Base-by-base conservation (phyloP, 2,888 invertebrate species). In the Cordilura impudica region DNA sequence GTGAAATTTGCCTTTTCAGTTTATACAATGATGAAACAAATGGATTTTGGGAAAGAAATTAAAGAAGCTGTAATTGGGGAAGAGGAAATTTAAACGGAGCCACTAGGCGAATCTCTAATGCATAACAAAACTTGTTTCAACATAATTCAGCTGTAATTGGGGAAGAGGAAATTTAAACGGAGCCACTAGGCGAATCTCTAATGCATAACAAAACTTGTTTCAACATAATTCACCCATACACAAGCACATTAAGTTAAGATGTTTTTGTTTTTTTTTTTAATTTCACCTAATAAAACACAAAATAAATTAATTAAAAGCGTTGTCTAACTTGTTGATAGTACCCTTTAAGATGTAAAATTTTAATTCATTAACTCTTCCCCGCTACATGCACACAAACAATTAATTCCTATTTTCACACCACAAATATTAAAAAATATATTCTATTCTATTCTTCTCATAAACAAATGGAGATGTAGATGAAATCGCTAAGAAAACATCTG, bases 1-100 rank as follows among this genome's bases (percentile, higher is more conserved):
- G 83, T 81, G 0, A 86, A 87, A 58, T 86, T 85, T 66, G 83
- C 87, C 0, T 86, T 86, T 73, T 85, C 87, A 0, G 83, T 87
- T 0, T 86, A 85, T 53, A 87, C 86, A 0, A 51, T 87, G 35
- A 81, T 86, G 2, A 85, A 85, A 31, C 82, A 86, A 66, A 85
- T 86, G 85, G 81, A 85, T 66, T 76, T 86, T 45, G 83, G 83
- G 0, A 82, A 83, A 12, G 84, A 70, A 31, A 63, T 85, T 10
- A 63, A 69, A 21, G 43, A 63, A 1, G 18, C 39, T 23, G 60
- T 63, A 16, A 31, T 8, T 5, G 54, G 18, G 29, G 45, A 18
- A 35, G 8, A 4, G 18, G 29, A 58, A 19, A 19, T 19, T 58
- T n/a, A 53, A 53, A 53, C 1, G n/a, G n/a, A n/a, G n/a, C n/a